These are phyloP conservation scores for Edolisoma coerulescens DNA, from an alignment of 2,113 vertebrate genomes.

Conservation along the genomic window DNA sequence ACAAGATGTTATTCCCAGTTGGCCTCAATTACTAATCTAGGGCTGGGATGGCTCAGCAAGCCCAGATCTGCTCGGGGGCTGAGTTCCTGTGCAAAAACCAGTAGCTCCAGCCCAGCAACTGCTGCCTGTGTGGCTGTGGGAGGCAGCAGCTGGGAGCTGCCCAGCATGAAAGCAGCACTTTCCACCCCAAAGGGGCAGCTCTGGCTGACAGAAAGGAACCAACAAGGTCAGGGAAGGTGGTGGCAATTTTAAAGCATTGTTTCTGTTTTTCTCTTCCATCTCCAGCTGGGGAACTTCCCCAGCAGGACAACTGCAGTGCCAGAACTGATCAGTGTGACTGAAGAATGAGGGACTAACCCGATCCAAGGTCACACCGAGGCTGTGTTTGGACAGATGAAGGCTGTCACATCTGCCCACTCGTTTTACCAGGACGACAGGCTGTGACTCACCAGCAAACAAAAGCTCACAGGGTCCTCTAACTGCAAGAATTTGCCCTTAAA, in stretches of 20 bases:
- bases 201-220: background rate
- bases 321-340: background rate
- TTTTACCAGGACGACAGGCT: background rate
- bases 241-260: background rate
- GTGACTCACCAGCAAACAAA: slow-evolving; percentile 34
- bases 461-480: background rate
- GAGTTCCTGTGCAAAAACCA: background rate
- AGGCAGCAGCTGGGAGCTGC: background rate
- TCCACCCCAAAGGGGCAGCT: background rate
- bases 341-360: background rate
- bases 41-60: background rate
- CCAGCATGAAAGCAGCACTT: background rate
- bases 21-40: background rate
- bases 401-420: background rate
- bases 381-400: slow-evolving; percentile 47
- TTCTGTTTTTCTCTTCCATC: background rate
- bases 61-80: background rate
- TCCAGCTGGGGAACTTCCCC: slow-evolving; percentile 18
- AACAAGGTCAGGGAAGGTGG: background rate
- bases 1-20: background rate
- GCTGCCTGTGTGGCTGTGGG: background rate
- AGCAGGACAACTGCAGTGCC: slow-evolving; percentile 18
- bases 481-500: slow-evolving; percentile 13
- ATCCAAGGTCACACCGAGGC: background rate
- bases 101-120: background rate